Evolutionary conservation across 2,888 invertebrate genomes (phyloP), one percentile per base, ranked within the genome.

Genomic region (Drosophila meridionalis): DNA sequence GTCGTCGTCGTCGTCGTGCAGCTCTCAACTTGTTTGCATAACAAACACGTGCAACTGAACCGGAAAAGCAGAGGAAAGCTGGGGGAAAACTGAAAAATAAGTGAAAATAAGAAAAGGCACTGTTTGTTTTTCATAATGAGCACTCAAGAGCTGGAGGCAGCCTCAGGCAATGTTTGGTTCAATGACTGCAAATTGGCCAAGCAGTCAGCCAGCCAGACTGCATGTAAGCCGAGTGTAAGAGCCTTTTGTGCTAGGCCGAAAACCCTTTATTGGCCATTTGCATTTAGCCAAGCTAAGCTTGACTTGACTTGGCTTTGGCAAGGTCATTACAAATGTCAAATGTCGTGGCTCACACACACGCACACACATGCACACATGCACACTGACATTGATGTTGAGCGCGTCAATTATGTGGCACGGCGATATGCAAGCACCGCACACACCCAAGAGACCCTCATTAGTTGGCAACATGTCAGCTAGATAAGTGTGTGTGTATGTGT

Each of bases 21-120:
- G 59, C 73, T 70, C 76, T 52, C 83, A 78, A 60, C 85, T 85
- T 87, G 89, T 89, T 85, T 87, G 89, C 85, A 84, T 85, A 89
- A 77, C 87, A 79, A 89, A 84, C 84, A 85, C 78, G 83, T 76
- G 83, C 40, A 52, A 52, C 52, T 5, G 53, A 58, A 38, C 62
- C 38, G 52, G 57, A 61, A 73, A 50, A 52, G 48, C 20, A 12
- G 48, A 11, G 20, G 11, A 20, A 20, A 20, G 20, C 20, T 20
- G 26, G 6, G 20, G 9, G 8, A 14, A 50, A 57, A 58, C 43
- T 45, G 55, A 50, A 59, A 59, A 53, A 40, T 61, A 57, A 47
- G 40, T 62, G 9, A 43, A 61, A 68, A 55, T 68, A 59, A 50
- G 53, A 66, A 48, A 55, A 48, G 45, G 52, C 36, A 11, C 28